Evolutionary conservation across 2,113 vertebrate species (phyloP), one percentile per base, ranked within the genome.

Genomic region (Hippocampus mohnikei): DNA sequence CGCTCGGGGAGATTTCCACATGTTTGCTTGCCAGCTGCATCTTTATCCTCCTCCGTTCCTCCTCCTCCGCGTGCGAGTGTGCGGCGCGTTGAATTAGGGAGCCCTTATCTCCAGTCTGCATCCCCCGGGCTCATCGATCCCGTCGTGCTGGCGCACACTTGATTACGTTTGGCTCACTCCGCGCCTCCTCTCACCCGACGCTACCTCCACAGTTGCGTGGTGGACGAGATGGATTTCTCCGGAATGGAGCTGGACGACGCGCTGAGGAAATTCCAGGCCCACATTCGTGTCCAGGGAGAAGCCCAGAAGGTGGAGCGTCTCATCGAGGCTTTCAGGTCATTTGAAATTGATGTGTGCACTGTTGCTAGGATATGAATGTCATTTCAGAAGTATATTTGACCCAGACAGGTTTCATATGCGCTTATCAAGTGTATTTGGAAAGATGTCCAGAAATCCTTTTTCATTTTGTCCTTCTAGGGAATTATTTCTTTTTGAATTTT

Each of bases 211-310:
- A 99, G 97, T 76, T 99, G 97, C 27, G 97, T 99, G 64, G 97
- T 98, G 77, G 97, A 99, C 69, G 96, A 98, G 88, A 99, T 99
- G 97, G 96, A 98, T 86, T 98, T 98, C 88, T 97, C 96, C 0
- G 94, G 95, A 23, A 97, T 98, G 96, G 97, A 99, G 85, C 89
- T 99, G 87, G 97, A 99, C 18, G 96, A 99, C 86, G 97, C 97
- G 5, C 93, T 99, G 84, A 91, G 97, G 85, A 99, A 98, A 89
- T 98, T 99, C 88, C 97, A 99, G 87, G 96, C 96, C 41, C 97
- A 99, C 84, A 98, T 99, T 71, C 95, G 97, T 56, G 96, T 98
- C 65, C 97, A 98, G 76, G 97, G 97, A 69, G 96, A 98, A 87
- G 97, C 97, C 3, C 97, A 99, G 90, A 98, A 98, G 79, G 97